Conservation (phyloP, 92 coral and sea anemone genomes). For the Porites lobata region DNA sequence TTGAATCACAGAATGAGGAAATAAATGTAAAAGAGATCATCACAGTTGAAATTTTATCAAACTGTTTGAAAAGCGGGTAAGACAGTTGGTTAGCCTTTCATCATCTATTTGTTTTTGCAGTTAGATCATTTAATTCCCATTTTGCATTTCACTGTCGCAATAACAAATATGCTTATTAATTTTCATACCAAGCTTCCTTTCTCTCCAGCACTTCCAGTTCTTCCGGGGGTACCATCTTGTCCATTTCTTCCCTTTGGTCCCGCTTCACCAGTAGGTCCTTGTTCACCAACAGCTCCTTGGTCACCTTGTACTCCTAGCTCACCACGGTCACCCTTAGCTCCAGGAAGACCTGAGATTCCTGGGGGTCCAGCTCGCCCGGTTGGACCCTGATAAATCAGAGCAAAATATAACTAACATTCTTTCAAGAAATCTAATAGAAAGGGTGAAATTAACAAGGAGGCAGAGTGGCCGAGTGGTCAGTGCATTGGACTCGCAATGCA, state of each 20-base stretch:
- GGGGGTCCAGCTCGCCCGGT: constrained; percentile 46
- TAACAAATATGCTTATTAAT: background rate
- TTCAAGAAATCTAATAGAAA: no score
- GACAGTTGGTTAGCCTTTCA: no score
- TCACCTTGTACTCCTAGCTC: constrained; percentile 61
- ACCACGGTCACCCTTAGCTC: constrained; percentile 78
- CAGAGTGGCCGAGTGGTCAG: no score
- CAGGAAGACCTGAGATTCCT: constrained; percentile 66
- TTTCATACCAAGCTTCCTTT: constrained; percentile 67
- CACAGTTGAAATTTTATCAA: no score
- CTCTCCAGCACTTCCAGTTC: constrained; percentile 59
- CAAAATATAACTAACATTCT: no score
- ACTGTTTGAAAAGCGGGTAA: no score
- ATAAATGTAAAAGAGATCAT: no score
- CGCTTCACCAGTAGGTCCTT: constrained; percentile 60
- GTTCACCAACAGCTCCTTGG: constrained; percentile 46
- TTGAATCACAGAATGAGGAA: no score
- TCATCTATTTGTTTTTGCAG: no score
- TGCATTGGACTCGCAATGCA: no score
- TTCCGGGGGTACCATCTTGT: constrained; percentile 61
- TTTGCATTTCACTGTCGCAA: background rate
- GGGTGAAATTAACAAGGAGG: no score
- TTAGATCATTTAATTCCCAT: no score
- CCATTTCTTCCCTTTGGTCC: constrained; percentile 75
- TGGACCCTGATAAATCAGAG: constrained; percentile 32